These are phyloP conservation scores for Acheta domesticus DNA, from an alignment of 2,888 invertebrate species.

Conservation along the genomic window DNA sequence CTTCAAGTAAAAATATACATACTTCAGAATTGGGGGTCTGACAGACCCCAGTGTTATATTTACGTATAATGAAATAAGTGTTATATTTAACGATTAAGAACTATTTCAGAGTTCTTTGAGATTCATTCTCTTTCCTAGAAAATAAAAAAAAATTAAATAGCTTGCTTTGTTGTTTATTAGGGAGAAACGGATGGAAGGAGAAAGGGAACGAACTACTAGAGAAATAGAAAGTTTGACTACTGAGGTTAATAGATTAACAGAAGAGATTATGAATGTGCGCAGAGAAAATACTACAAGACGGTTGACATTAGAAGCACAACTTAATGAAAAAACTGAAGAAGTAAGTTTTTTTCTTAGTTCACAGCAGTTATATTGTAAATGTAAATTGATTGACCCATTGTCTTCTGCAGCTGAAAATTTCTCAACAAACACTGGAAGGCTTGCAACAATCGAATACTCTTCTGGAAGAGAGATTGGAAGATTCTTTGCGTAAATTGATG, in stretches of 20 bases:
- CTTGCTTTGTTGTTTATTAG: slow-evolving; percentile 41
- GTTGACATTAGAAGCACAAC: slow-evolving; percentile 68
- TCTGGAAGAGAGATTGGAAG: slow-evolving; percentile 64
- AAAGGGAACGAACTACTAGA: slow-evolving; percentile 68
- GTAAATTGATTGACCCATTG: neutral
- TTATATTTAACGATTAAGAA: too few relatives aligned
- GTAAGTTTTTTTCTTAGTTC: slow-evolving; percentile 38
- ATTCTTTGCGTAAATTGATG: slow-evolving; percentile 64
- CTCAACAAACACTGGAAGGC: slow-evolving; percentile 65
- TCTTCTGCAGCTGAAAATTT: slow-evolving; percentile 55
- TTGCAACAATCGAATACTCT: slow-evolving; percentile 68
- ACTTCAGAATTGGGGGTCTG: too few relatives aligned
- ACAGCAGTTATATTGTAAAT: too few relatives aligned
- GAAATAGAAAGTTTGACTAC: slow-evolving; percentile 75
- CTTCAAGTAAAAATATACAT: too few relatives aligned
- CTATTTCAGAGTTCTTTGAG: too few relatives aligned
- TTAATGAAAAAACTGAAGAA: slow-evolving; percentile 77
- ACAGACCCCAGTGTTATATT: too few relatives aligned
- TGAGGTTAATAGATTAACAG: slow-evolving; percentile 73
- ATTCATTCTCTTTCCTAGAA: too few relatives aligned
- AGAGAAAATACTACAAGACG: slow-evolving; percentile 65
- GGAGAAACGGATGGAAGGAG: slow-evolving; percentile 81
- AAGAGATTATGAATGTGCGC: slow-evolving; percentile 72
- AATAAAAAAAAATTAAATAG: neutral
- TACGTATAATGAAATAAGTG: too few relatives aligned